phyloP scores from a whole-genome alignment of 1,140 invertebrate species.

The Leptopilina clavipes region DNA sequence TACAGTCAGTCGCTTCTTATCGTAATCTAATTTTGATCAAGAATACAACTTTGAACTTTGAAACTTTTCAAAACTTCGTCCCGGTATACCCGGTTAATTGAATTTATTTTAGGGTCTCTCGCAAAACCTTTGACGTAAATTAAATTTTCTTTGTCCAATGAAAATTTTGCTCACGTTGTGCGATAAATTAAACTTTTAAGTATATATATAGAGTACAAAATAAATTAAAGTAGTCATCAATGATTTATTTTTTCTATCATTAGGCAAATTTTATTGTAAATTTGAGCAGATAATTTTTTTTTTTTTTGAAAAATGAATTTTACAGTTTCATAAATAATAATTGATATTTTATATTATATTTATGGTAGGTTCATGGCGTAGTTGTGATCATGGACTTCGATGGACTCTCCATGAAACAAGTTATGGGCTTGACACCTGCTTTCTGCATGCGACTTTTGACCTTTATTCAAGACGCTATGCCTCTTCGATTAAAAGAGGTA shows the following conservation, averaged over 20 bases:
- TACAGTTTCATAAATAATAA: background rate
- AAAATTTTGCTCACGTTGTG: background rate
- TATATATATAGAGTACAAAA: too few relatives aligned
- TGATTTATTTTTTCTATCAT: too few relatives aligned
- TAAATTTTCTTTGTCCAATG: background rate
- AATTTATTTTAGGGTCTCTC: background rate
- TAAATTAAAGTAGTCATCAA: too few relatives aligned
- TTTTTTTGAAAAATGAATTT: too few relatives aligned
- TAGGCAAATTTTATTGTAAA: too few relatives aligned
- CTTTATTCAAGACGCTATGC: constrained; percentile 92
- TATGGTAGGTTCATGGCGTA: constrained; percentile 79
- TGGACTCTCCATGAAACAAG: constrained; percentile 84
- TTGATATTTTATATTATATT: constrained; percentile 37
- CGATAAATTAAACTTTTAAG: constrained; percentile 12
- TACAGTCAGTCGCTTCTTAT: background rate
- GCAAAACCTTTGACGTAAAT: too few relatives aligned
- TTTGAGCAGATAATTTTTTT: too few relatives aligned
- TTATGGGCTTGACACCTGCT: constrained; percentile 80
- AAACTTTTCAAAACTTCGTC: background rate
- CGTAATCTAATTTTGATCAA: constrained; percentile 16
- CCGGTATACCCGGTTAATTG: background rate
- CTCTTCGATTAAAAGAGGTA: constrained; percentile 88
- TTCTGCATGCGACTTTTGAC: constrained; percentile 84
- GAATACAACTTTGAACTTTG: constrained; percentile 1
- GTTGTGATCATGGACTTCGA: constrained; percentile 89